Evolutionary conservation across 2,113 vertebrate genomes (phyloP), one percentile per base, ranked within the genome.

Genomic region (Tonatia bakeri): DNA sequence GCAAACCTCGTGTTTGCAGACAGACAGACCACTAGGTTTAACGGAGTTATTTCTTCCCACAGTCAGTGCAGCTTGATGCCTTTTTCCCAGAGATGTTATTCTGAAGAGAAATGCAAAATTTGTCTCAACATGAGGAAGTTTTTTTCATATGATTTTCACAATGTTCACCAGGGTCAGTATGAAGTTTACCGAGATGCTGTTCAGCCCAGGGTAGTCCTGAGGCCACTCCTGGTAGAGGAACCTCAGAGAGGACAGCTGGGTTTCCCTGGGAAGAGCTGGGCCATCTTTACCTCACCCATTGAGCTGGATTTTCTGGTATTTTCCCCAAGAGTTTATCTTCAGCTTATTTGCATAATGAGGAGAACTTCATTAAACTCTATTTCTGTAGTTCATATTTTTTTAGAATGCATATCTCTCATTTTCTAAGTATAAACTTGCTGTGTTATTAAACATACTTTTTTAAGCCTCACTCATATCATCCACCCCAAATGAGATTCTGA

Each of bases 231-330:
- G 4, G 26, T 45, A 33, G 26, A 59, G 0, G 5, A 38, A 6
- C 1, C 9, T 22, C 6, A 9, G 0, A 33, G 31, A 22, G 28
- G 16, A 38, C 11, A 4, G 5, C 6, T 1, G 3, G 7, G 19
- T 1, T 12, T 67, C 28, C 22, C 15, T 5, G 16, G 47, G 22
- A 7, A 33, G 22, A 95, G 14, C 12, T 38, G 50, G 26, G 33
- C 1, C 4, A 2, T 36, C 40, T 72, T 36, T 40, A 7, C 5
- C 56, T 20, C 17, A 33, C 0, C 11, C 28, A 5, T 8, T 1
- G 9, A 91, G 43, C 20, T 72, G 67, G 14, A 81, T 82, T 85
- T 93, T 86, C 82, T 70, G 11, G 4, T 90, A 31, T 56, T 72
- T 81, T 28, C 20, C 17, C 56, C 15, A 54, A 22, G 22, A 80